phyloP scores from a whole-genome alignment of 2,797 vertebrate species.

The Gymnoscopelus microlampas region DNA sequence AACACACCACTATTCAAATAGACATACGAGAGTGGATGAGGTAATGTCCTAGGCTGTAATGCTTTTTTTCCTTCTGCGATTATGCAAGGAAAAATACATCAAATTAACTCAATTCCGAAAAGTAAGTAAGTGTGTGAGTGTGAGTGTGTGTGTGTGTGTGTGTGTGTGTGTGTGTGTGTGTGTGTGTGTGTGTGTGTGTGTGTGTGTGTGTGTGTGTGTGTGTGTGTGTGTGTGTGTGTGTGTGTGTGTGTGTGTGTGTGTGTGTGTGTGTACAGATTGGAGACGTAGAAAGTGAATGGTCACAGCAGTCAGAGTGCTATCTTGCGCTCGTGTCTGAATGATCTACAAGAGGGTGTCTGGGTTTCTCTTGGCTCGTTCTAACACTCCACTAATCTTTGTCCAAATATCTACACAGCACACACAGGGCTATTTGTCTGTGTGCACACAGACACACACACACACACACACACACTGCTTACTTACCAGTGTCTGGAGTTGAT shows the following conservation, averaged over 20 bases:
- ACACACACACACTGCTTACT: constrained; percentile 51
- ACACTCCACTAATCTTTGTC: constrained; percentile 88
- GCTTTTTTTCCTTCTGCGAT: too few species aligned
- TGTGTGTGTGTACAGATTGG: background rate
- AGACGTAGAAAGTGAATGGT: constrained; percentile 14
- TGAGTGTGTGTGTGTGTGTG: too few species aligned
- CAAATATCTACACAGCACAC: constrained; percentile 90
- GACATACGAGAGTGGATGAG: background rate
- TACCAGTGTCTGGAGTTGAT: constrained; percentile 80
- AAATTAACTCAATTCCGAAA: too few species aligned
- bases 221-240: constrained; percentile 3
- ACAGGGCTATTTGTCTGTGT: constrained; percentile 82
- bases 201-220: constrained; percentile 4
- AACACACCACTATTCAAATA: constrained; percentile 4
- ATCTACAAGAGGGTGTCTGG: constrained; percentile 78
- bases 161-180: background rate
- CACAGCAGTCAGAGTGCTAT: constrained; percentile 40
- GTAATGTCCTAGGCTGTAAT: too few species aligned
- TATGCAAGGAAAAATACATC: too few species aligned
- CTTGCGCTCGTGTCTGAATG: constrained; percentile 70
- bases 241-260: constrained; percentile 1
- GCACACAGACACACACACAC: constrained; percentile 54
- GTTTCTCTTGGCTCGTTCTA: constrained; percentile 86
- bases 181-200: background rate
- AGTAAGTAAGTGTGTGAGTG: too few species aligned